Evolutionary conservation across 2,888 invertebrate species (phyloP), one percentile per base, ranked within the genome.

Genomic region (Abrostola triplasia): DNA sequence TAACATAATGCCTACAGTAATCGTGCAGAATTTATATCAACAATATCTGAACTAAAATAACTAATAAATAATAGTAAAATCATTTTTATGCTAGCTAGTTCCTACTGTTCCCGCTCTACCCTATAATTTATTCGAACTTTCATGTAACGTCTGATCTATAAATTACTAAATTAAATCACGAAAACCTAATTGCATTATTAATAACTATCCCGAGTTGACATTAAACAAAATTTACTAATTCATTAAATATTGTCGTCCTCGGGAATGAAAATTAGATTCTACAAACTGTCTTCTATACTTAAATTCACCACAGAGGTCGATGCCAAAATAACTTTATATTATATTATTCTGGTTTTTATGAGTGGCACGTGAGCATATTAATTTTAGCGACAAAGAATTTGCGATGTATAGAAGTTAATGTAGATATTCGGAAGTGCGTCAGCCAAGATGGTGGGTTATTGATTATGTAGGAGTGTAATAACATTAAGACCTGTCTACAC

Each of bases 311-410:
- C 42, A 61, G 64, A 70, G 77, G 67, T 72, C 67, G 79, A 73
- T 84, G 88, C 87, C 86, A 88, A 84, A 73, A 64, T 76, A 72
- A 76, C 83, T 84, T 84, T 80, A 83, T 83, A 54, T 58, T 61
- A 62, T 68, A 85, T 83, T 80, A 64, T 70, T 70, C 61, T 65
- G 67, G 72, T 80, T 75, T 87, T 86, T 89, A 88, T 83, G 84
- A 84, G 74, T 70, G 61, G 70, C 86, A 85, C 84, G 86, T 85
- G 84, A 81, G 79, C 70, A 65, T 73, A 85, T 84, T 88, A 85
- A 88, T 87, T 86, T 85, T 83, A 82, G 82, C 66, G 66, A 64
- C 70, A 70, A 78, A 74, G 65, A 81, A 74, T 72, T 72, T 59
- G 44, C 24, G 55, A 77, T 76, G 24, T 77, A 69, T 73, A 72